Percentiles rank a stretch among this genome's conserved stretches.
These are phyloP conservation scores for Hylaeus volcanicus DNA, from an alignment of 1,140 invertebrate species.

Conservation along the genomic window DNA sequence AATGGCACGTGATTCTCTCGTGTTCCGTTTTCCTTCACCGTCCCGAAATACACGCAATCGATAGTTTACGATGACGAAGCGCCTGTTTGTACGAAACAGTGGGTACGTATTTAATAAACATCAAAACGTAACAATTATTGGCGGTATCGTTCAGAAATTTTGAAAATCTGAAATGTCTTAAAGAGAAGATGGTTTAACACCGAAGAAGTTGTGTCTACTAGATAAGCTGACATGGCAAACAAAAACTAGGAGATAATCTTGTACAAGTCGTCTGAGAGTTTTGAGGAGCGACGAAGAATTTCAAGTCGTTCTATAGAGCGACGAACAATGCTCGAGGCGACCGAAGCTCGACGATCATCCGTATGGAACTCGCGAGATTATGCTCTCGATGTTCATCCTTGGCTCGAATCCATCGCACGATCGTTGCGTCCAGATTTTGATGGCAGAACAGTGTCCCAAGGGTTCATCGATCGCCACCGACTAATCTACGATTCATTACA, in stretches of 20 bases:
- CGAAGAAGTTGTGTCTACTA: neutral
- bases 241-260: neutral
- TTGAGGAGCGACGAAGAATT: neutral
- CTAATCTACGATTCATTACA: constrained; percentile 31
- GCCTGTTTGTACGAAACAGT: neutral
- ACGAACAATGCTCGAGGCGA: neutral
- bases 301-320: neutral
- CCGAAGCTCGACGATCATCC: constrained; percentile 9
- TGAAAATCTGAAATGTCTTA: neutral
- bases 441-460: constrained; percentile 2
- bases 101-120: too few species aligned
- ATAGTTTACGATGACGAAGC: neutral
- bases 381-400: constrained; percentile 25
- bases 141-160: too few species aligned
- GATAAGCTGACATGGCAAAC: too few species aligned
- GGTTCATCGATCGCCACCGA: constrained; percentile 14
- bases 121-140: too few species aligned
- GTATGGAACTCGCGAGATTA: constrained; percentile 19
- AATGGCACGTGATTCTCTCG: neutral
- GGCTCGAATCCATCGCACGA: constrained; percentile 20
- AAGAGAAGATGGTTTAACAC: neutral
- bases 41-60: too few species aligned
- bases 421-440: constrained; percentile 19
- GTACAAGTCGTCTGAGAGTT: neutral
- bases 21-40: too few species aligned